Evolutionary conservation across 2,888 invertebrate species (phyloP), one percentile per base, ranked within the genome.

Genomic region (Coenonympha glycerion): DNA sequence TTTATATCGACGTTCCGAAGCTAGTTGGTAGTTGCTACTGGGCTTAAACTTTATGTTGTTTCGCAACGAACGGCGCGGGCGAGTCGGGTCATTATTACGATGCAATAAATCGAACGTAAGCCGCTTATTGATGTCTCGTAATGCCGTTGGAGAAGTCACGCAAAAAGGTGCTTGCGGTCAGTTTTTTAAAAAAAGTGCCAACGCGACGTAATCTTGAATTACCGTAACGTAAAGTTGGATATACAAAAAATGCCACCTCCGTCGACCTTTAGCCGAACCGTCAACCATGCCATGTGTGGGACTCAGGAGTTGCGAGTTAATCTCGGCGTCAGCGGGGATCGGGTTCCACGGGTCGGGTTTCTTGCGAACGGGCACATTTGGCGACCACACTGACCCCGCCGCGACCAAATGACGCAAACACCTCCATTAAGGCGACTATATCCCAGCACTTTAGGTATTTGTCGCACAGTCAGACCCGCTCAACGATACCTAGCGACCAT

Each of bases 191-290:
- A 44, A 53, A 49, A 33, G 34, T 31, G 39, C 19, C 52, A 24
- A 44, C 47, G 55, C 37, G 49, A 52, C 54, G 51, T 55, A 42
- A 55, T 55, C 53, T 53, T 47, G 28, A 48, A 33, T 53, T 39
- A 49, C 46, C 18, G 64, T 56, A 54, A 67, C 63, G 62, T 68
- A 71, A 76, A 76, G 3, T 39, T 67, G 71, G 72, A 71, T 68
- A 64, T 57, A 66, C 67, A 81, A 83, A 82, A 85, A 82, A 71
- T 74, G 68, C 75, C 81, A 74, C 76, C 76, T 71, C 71, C 61
- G 74, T 68, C 76, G 82, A 82, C 79, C 84, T 83, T 83, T 79
- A 66, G 68, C 73, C 66, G 64, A 68, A 72, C 66, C 65, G 63
- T n/a, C n/a, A n/a, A n/a, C n/a, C n/a, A n/a, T 24, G 15, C 71